These are phyloP conservation scores for Sipunculus nudus DNA, from an alignment of 2,888 invertebrate species.

Conservation along the genomic window DNA sequence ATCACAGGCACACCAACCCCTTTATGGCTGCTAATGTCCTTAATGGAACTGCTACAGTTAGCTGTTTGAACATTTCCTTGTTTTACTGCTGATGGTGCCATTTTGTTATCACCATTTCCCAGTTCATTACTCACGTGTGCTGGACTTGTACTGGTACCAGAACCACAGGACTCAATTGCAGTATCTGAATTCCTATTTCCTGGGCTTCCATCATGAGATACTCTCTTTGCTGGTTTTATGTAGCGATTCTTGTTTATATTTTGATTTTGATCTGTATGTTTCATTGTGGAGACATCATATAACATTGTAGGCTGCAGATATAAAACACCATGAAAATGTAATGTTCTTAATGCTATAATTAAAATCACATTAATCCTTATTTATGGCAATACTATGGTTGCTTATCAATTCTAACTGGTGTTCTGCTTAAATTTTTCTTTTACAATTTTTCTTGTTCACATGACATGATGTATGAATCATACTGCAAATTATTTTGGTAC, in stretches of 20 bases:
- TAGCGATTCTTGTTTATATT: constrained; percentile 44
- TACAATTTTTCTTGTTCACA: no score
- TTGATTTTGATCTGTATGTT: constrained; percentile 41
- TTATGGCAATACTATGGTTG: neutral
- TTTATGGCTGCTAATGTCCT: no score
- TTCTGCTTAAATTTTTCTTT: neutral
- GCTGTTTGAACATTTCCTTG: no score
- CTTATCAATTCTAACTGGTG: neutral
- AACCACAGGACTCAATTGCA: neutral
- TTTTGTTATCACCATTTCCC: no score
- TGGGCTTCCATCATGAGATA: neutral
- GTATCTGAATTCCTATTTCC: neutral
- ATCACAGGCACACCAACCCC: no score
- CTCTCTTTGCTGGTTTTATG: constrained; percentile 1
- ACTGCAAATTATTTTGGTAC: no score
- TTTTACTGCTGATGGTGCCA: no score
- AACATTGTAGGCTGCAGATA: constrained; percentile 44
- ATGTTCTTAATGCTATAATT: neutral
- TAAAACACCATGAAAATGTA: neutral
- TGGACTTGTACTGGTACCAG: no score
- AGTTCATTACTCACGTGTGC: no score
- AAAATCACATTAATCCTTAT: neutral
- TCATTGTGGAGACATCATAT: constrained; percentile 51
- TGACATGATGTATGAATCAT: no score
- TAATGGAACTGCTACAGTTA: no score